A percentile compares a stretch with the other conserved stretches of the same genome.
phyloP scores from a whole-genome alignment of 35 echinoderm and acorn worm species.

The Heliocidaris erythrogramma region DNA sequence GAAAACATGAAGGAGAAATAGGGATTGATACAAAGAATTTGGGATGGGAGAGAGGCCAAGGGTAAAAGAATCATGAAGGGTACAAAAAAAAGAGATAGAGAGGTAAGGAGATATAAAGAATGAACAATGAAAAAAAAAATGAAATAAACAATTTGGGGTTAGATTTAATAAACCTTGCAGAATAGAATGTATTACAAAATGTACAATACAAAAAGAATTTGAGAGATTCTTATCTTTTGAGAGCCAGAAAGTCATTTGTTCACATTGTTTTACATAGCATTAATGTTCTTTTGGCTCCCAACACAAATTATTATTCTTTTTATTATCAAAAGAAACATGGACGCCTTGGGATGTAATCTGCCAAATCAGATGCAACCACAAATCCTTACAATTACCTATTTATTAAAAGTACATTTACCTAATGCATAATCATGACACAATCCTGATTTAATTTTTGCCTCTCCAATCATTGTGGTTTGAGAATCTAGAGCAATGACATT shows the following conservation, averaged over 20 bases:
- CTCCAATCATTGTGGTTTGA: neutral
- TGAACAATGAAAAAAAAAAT: too few species aligned
- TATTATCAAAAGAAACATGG: neutral
- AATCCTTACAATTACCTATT: neutral
- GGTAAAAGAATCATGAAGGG: neutral
- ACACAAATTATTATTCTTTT: too few species aligned
- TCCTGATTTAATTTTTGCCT: neutral
- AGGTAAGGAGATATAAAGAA: neutral
- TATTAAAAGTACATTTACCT: neutral
- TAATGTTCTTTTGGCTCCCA: too few species aligned
- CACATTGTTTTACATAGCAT: too few species aligned
- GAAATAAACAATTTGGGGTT: too few species aligned
- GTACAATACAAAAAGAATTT: too few species aligned
- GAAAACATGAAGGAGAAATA: neutral
- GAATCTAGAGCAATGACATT: neutral
- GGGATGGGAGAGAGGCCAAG: neutral
- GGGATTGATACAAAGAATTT: neutral
- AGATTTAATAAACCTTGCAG: too few species aligned
- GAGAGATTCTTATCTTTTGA: too few species aligned
- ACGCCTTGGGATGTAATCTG: neutral
- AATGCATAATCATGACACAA: neutral
- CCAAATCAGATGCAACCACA: neutral
- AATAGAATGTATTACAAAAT: too few species aligned
- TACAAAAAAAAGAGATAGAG: neutral
- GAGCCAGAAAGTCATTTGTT: too few species aligned